Conservation (phyloP, 2,888 invertebrate genomes). For the Tetragnatha montana region DNA sequence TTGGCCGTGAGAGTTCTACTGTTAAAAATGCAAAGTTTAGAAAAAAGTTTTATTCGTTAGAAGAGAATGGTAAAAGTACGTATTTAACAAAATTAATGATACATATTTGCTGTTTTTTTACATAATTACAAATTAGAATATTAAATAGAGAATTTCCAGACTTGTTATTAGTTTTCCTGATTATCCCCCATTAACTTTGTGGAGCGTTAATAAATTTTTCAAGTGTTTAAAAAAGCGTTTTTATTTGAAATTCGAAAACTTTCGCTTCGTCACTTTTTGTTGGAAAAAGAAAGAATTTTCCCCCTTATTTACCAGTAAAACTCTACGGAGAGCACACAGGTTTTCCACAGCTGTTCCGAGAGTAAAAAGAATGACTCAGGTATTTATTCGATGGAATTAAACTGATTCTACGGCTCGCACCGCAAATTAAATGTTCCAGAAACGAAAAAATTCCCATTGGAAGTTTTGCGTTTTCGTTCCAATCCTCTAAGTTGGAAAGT, state of each 20-base stretch:
- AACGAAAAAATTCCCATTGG: background rate
- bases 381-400: background rate
- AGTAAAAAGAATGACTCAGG: background rate
- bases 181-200: background rate
- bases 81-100: too few species aligned
- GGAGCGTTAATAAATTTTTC: background rate
- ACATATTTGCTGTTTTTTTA: too few species aligned
- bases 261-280: background rate
- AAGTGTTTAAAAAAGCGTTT: background rate
- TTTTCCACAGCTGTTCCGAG: background rate
- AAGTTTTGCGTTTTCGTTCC: constrained; percentile 1
- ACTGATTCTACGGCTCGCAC: background rate
- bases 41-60: too few species aligned
- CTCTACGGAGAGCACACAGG: background rate
- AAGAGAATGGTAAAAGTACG: too few species aligned
- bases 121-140: too few species aligned
- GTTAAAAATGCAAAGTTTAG: too few species aligned
- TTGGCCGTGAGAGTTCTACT: too few species aligned
- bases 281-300: background rate
- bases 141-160: too few species aligned
- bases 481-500: constrained; percentile 4
- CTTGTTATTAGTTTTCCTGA: background rate
- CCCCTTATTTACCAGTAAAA: background rate
- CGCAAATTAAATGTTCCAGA: background rate
- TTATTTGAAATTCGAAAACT: background rate